Base-by-base conservation (phyloP, 2,113 vertebrate genomes). In the Prinia subflava region DNA sequence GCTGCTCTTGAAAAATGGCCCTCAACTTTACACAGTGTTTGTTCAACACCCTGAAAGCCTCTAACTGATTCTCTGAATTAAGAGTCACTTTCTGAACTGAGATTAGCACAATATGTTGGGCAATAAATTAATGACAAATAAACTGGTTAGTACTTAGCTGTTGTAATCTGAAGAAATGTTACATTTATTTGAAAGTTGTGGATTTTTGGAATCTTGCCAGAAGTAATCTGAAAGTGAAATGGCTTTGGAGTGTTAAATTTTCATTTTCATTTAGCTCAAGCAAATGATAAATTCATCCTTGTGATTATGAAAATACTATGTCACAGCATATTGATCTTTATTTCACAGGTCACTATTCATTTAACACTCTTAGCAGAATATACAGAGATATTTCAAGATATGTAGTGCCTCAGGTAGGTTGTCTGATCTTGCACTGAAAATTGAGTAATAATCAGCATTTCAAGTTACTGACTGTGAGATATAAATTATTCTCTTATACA, bases 401-500 rank as follows among this genome's bases (percentile, higher is more conserved):
- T 79, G 23, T 46, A 87, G 82, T 86, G 94, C 92, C 65, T 50
- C 14, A 2, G 79, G 95, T 89, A 80, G 33, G 84, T 50, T 81
- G 94, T 91, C 94, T 89, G 94, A 92, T 97, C 80, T 96, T 94
- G 96, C 97, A 55, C 78, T 91, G 75, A 94, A 94, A 97, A 97
- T 92, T 97, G 91, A 96, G 75, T 89, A 93, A 96, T 96, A 96
- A 98, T 97, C 95, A 95, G 92, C 70, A 96, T 95, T 74, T 95
- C 78, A 96, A 92, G 68, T 91, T 96, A 87, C 96, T 96, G 90
- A 95, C 94, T 96, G 82, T 25, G 73, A 96, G 94, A 79, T 82
- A 97, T 90, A 97, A 98, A 97, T 96, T 96, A 96, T 83, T 71
- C 93, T 94, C 92, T 96, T 92, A 97, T 94, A 96, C 96, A 97